Conservation (phyloP, 2,888 invertebrate species). For the Axea sp. region DNA sequence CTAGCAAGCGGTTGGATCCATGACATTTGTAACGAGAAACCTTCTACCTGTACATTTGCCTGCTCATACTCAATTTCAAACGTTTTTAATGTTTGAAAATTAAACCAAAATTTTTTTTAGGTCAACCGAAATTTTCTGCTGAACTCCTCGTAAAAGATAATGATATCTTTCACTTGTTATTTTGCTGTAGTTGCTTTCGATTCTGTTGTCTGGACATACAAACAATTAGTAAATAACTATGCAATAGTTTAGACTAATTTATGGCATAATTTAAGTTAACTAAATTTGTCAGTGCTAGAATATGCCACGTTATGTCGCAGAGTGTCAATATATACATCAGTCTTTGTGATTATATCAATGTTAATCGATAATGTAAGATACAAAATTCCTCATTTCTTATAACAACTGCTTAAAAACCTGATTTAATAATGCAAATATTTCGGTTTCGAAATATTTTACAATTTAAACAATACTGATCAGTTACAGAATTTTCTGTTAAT, state of each 20-base stretch:
- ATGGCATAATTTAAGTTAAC: constrained; percentile 3
- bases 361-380: constrained; percentile 34
- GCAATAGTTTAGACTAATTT: constrained; percentile 17
- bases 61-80: too few relatives aligned
- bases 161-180: too few relatives aligned
- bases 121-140: too few relatives aligned
- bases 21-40: constrained; percentile 23
- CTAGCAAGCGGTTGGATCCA: constrained; percentile 1
- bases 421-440: constrained; percentile 2
- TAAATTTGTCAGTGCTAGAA: constrained; percentile 5
- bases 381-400: constrained; percentile 13
- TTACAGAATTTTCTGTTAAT: too few relatives aligned
- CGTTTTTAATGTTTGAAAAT: too few relatives aligned
- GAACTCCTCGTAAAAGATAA: too few relatives aligned
- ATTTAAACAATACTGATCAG: too few relatives aligned
- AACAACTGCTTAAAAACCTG: not conserved
- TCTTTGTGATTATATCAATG: constrained; percentile 5
- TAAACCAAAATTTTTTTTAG: too few relatives aligned
- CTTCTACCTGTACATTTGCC: constrained; percentile 14
- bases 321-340: constrained; percentile 28
- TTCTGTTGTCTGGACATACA: too few relatives aligned
- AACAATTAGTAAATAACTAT: constrained; percentile 1
- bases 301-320: not conserved
- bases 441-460: too few relatives aligned
- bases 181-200: too few relatives aligned